Percentiles rank a stretch among this genome's conserved stretches.
Conservation (phyloP, 2,797 vertebrate genomes). For the Phoxinus dragarum region DNA sequence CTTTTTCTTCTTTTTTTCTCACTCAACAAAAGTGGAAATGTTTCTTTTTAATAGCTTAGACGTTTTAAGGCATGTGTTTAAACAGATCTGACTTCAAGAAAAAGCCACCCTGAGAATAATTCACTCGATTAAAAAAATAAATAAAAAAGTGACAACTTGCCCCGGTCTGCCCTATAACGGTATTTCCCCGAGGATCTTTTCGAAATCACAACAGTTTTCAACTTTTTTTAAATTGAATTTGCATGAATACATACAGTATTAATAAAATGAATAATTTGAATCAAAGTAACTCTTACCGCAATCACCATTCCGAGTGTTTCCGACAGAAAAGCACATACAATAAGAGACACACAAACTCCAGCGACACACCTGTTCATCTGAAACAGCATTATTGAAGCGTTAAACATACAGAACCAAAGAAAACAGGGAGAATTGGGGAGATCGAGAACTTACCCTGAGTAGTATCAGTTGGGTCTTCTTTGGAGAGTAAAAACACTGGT, state of each 20-base stretch:
- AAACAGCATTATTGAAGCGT: slow-evolving; percentile 22
- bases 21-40: background rate
- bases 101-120: background rate
- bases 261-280: background rate
- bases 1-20: no score
- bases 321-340: slow-evolving; percentile 82
- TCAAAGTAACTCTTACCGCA: slow-evolving; percentile 78
- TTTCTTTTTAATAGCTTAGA: background rate
- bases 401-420: background rate
- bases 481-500: slow-evolving; percentile 26
- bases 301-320: slow-evolving; percentile 85
- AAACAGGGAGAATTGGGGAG: no score
- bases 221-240: background rate
- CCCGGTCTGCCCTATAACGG: background rate
- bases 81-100: background rate
- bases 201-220: background rate
- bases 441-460: slow-evolving; percentile 50
- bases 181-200: background rate
- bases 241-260: background rate
- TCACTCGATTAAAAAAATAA: no score
- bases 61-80: background rate
- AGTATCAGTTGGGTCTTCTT: slow-evolving; percentile 37
- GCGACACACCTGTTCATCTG: slow-evolving; percentile 88
- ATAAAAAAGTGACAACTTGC: background rate
- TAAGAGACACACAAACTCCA: slow-evolving; percentile 81